Base-by-base conservation (phyloP, 2,113 vertebrate genomes). In the Pteropus alecto region DNA sequence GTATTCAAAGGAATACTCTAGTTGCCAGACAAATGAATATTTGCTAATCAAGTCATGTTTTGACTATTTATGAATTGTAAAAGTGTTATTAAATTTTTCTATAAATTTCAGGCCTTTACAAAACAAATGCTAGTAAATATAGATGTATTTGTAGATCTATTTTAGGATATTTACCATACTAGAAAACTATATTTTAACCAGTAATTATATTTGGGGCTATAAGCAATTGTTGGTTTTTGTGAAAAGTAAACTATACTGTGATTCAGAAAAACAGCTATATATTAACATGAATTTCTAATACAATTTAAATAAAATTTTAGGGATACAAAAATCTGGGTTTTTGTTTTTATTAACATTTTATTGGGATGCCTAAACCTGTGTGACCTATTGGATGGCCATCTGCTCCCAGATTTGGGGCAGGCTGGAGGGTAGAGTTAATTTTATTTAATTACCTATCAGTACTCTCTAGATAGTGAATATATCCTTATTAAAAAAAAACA, bases 51-150 rank as follows among this genome's bases (percentile, higher is more conserved):
- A 61, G 1, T 56, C 81, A 63, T 43, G 3, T 35, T 56, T 35
- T 96, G 41, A 82, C 90, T 92, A 86, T 74, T 74, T 79, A 78
- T 83, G 43, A 90, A 86, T 16, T 26, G 0, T 78, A 91, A 96
- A 90, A 74, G 9, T 30, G 3, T 10, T 38, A 73, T 73, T 61
- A 60, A 8, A 46, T 63, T 85, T 91, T 73, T 54, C 60, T 54
- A 48, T 71, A 92, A 81, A 87, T 95, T 83, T 74, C 18, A 93
- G 38, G n/a, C 3, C 28, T 95, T 96, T 61, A 11, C 7, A 92
- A 96, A 81, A 77, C 30, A 85, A 90, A 83, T 74, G 12, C 8
- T 92, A 71, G 24, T 81, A 95, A 89, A 51, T 48, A 93, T 81
- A 51, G 95, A 96, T 91, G 51, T 35, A 65, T 15, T 21, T 78